Evolutionary conservation across 2,888 invertebrate genomes (phyloP).

Genomic region (Morpho deidamia): DNA sequence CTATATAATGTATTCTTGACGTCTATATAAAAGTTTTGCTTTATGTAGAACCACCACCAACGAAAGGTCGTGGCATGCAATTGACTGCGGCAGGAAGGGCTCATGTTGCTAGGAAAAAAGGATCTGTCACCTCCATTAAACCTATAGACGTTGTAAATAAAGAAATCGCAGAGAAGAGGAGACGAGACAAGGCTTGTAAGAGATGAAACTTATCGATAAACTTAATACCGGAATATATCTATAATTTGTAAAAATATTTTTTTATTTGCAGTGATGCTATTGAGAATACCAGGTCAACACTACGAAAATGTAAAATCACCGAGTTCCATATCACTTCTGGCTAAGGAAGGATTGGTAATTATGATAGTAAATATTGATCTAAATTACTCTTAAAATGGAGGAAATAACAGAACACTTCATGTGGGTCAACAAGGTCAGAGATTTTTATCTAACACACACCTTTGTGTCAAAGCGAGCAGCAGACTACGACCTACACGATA

Average conservation of each 20-base stretch:
- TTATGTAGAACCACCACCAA: conserved; percentile 23
- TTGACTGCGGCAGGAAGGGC: conserved; percentile 62
- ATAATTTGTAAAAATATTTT: not conserved
- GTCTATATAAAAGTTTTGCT: too few species aligned
- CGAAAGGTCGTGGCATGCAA: conserved; percentile 48
- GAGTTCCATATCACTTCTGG: conserved; percentile 61
- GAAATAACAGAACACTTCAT: too few species aligned
- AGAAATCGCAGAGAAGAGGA: conserved; percentile 60
- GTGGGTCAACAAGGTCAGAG: too few species aligned
- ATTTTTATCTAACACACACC: too few species aligned
- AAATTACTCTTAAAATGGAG: too few species aligned
- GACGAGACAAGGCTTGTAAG: conserved; percentile 63
- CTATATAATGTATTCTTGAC: not conserved
- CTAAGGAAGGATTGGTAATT: conserved; percentile 66
- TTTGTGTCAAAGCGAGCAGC: too few species aligned
- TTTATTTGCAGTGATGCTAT: conserved; percentile 57
- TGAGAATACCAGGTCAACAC: conserved; percentile 71
- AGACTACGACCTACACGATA: too few species aligned
- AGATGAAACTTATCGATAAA: conserved; percentile 2
- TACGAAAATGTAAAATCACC: conserved; percentile 69
- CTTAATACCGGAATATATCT: not conserved
- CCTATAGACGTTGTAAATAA: conserved; percentile 63
- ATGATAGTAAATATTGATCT: not conserved
- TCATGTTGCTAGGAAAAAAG: conserved; percentile 52
- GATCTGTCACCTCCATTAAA: conserved; percentile 43